phyloP scores from a whole-genome alignment of 2,888 invertebrate genomes.

The Cosmia trapezina region DNA sequence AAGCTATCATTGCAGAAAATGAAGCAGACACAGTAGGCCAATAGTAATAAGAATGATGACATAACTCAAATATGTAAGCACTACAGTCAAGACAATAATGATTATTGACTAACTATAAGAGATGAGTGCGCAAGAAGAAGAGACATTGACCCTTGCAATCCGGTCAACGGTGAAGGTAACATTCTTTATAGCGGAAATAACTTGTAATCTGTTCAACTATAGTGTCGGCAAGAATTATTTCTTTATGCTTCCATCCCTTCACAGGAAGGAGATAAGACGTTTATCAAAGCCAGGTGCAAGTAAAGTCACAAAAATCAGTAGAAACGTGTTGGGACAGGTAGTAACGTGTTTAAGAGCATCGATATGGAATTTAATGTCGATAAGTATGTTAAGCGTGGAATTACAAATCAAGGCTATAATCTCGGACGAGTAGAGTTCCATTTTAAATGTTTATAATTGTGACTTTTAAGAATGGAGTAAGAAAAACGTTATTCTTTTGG shows the following conservation, averaged over 20 bases:
- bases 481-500: not conserved
- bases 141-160: slow-evolving; percentile 39
- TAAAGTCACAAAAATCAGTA: slow-evolving; percentile 20
- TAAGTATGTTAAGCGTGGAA: slow-evolving; percentile 13
- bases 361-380: slow-evolving; percentile 28
- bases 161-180: slow-evolving; percentile 37
- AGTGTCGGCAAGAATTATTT: slow-evolving; percentile 7
- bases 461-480: not conserved
- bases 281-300: slow-evolving; percentile 57
- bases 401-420: not conserved
- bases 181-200: slow-evolving; percentile 52
- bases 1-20: not conserved
- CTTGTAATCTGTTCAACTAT: slow-evolving; percentile 30
- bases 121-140: slow-evolving; percentile 13
- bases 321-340: slow-evolving; percentile 48
- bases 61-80: not conserved
- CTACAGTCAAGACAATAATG: slow-evolving; percentile 12
- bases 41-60: not conserved
- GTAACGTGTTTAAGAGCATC: slow-evolving; percentile 38
- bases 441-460: not conserved
- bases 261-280: slow-evolving; percentile 47
- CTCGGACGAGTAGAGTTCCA: not conserved
- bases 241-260: slow-evolving; percentile 3
- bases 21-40: not conserved
- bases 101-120: slow-evolving; percentile 29